phyloP scores from a whole-genome alignment of 2,888 invertebrate species.

The Drosophila barbarae region DNA sequence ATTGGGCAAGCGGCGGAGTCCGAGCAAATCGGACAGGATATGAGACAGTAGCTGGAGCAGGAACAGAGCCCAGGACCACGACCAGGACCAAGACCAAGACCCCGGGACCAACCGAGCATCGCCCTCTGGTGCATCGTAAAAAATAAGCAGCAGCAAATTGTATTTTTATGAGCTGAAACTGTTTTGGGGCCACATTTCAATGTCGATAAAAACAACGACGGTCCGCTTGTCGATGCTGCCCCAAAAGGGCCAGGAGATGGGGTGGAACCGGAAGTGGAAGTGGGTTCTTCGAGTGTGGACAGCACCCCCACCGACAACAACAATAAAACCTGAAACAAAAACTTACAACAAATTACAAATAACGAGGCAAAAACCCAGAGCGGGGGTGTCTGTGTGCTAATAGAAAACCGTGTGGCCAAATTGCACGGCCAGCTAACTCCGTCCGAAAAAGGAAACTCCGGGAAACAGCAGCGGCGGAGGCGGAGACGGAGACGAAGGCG shows the following conservation, averaged over 20 bases:
- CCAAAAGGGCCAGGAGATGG: not conserved
- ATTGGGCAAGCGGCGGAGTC: conserved; percentile 36
- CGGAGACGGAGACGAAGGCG: conserved; percentile 37
- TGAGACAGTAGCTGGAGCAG: conserved; percentile 15
- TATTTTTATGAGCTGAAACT: conserved; percentile 78
- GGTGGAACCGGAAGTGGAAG: conserved; percentile 20
- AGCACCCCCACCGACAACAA: conserved; percentile 50
- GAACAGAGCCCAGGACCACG: conserved; percentile 14
- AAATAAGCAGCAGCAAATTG: conserved; percentile 78
- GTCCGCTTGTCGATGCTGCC: conserved; percentile 20
- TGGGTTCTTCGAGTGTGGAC: conserved; percentile 29
- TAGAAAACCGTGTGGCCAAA: conserved; percentile 64
- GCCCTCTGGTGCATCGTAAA: conserved; percentile 74
- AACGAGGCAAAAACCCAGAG: conserved; percentile 55
- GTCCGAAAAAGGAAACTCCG: conserved; percentile 20
- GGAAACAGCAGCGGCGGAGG: conserved; percentile 8
- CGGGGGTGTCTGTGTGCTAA: conserved; percentile 39
- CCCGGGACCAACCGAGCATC: conserved; percentile 49
- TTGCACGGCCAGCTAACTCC: conserved; percentile 46
- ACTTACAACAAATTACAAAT: conserved; percentile 72
- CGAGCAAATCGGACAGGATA: conserved; percentile 17
- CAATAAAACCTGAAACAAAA: conserved; percentile 69
- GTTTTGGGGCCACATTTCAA: conserved; percentile 77
- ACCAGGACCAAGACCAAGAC: conserved; percentile 23
- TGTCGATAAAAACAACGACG: conserved; percentile 72